Evolutionary conservation across 1,140 invertebrate genomes (phyloP).

Genomic region (Nasonia giraulti): DNA sequence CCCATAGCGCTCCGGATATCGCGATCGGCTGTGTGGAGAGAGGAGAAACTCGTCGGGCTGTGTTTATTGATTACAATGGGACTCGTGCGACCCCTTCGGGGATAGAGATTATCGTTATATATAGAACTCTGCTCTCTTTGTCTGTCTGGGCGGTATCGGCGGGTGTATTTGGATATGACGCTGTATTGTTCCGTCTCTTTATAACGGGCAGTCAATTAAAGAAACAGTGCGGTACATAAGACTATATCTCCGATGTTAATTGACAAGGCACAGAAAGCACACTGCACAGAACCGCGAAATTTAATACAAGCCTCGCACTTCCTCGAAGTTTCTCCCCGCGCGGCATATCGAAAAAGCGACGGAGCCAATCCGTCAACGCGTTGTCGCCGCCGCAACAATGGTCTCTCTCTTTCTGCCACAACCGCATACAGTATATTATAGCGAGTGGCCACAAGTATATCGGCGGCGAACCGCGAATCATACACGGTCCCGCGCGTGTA

Average conservation of each 20-base stretch:
- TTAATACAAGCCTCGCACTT: neutral
- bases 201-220: neutral
- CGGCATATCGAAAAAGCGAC: neutral
- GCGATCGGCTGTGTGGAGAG: neutral
- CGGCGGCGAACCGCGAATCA: neutral
- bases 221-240: neutral
- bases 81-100: neutral
- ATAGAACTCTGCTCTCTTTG: no score
- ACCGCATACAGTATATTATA: no score
- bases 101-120: neutral
- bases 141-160: neutral
- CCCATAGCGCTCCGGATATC: neutral
- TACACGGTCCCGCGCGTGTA: neutral
- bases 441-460: no score
- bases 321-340: neutral
- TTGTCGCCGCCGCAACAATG: neutral
- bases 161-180: neutral
- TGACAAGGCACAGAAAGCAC: no score
- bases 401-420: no score
- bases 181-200: neutral
- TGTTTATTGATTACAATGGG: constrained; percentile 9
- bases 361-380: neutral
- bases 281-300: neutral
- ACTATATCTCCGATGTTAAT: no score
- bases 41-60: neutral